phyloP scores from a whole-genome alignment of 2,797 vertebrate genomes.

The Spheniscus humboldti region DNA sequence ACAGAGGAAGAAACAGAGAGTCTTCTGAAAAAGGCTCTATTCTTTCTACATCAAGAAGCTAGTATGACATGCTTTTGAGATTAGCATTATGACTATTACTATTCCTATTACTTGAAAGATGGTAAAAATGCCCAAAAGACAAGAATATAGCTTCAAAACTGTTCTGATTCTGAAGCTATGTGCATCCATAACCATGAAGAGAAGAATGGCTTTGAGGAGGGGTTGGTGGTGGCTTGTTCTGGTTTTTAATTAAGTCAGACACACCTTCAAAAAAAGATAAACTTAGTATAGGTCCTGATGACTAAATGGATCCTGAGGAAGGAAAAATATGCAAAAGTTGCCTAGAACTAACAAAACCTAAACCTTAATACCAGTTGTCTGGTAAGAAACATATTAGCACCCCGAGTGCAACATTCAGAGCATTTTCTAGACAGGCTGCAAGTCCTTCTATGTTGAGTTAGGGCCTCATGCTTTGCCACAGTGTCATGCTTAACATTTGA shows the following conservation, averaged over 20 bases:
- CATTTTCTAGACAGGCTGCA: background rate
- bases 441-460: background rate
- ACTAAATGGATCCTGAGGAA: background rate
- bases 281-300: background rate
- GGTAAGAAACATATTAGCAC: background rate
- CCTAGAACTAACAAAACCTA: background rate
- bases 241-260: background rate
- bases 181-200: background rate
- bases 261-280: background rate
- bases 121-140: background rate
- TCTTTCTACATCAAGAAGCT: background rate
- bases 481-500: background rate
- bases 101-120: background rate
- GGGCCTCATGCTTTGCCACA: background rate
- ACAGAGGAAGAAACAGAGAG: background rate
- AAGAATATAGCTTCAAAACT: background rate
- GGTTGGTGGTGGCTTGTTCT: background rate
- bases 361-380: background rate
- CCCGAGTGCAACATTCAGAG: background rate
- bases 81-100: background rate
- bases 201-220: background rate
- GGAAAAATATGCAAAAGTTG: background rate
- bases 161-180: background rate
- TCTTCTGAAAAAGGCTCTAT: background rate
- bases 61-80: background rate